These are phyloP conservation scores for Lycopodina hypogea DNA, from an alignment of 37 sponge, comb jelly and placozoan species.

Conservation along the genomic window DNA sequence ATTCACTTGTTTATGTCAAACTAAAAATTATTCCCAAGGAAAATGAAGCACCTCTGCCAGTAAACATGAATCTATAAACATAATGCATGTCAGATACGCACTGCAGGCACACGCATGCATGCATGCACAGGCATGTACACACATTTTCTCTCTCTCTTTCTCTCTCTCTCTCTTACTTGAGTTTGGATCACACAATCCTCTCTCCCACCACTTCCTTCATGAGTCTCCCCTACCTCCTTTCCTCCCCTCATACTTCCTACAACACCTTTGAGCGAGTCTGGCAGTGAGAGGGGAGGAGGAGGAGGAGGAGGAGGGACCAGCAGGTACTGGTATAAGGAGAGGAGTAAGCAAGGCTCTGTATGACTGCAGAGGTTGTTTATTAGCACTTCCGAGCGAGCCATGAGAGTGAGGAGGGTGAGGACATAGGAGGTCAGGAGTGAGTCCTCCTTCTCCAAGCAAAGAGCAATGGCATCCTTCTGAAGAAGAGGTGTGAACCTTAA, in stretches of 20 bases:
- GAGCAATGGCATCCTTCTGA: conserved; percentile 8
- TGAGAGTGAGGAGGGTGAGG: conserved; percentile 18
- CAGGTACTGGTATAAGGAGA: conserved; percentile 41
- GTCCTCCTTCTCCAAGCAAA: conserved; percentile 43
- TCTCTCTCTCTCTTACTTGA: not conserved
- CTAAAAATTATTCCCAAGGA: too few relatives aligned
- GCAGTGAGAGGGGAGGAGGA: not conserved
- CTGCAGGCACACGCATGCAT: too few relatives aligned
- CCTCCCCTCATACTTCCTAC: not conserved
- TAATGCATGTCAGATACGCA: too few relatives aligned
- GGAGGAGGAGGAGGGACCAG: conserved; percentile 4
- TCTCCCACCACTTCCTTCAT: too few relatives aligned
- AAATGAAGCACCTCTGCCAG: too few relatives aligned
- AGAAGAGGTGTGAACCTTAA: conserved; percentile 24
- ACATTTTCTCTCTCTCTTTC: too few relatives aligned
- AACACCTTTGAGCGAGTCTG: too few relatives aligned
- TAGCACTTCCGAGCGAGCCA: conserved; percentile 14
- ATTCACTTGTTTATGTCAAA: too few relatives aligned
- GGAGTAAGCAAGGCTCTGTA: conserved; percentile 20
- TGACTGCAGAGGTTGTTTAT: conserved; percentile 11
- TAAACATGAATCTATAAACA: too few relatives aligned
- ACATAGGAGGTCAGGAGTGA: conserved; percentile 16
- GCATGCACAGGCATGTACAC: too few relatives aligned
- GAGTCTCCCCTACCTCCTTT: too few relatives aligned
- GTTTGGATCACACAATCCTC: too few relatives aligned